Evolutionary conservation across 2,113 vertebrate genomes (phyloP).

Genomic region (Entosphenus tridentatus): DNA sequence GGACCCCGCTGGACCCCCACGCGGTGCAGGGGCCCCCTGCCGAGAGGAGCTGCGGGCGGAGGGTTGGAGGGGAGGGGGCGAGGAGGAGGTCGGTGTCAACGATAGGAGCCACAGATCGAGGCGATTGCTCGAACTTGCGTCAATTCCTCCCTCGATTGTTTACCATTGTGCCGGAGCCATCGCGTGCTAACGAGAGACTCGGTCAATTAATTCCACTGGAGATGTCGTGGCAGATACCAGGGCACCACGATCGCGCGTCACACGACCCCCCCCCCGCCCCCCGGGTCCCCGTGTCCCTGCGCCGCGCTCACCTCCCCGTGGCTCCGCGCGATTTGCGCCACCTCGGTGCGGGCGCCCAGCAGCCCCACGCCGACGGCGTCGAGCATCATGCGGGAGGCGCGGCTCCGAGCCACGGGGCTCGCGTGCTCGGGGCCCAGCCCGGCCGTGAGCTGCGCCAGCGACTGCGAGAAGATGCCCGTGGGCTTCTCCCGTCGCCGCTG

Average conservation of each 20-base stretch:
- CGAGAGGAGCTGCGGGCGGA: constrained; percentile 8
- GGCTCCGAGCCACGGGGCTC: constrained; percentile 36
- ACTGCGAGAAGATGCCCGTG: too few relatives aligned
- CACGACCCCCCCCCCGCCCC: too few relatives aligned
- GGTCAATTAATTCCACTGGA: neutral
- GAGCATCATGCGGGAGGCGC: constrained; percentile 65
- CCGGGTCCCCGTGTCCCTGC: too few relatives aligned
- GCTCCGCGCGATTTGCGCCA: constrained; percentile 39
- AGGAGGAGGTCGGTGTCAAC: neutral
- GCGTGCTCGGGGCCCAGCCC: constrained; percentile 38
- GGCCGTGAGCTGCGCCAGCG: constrained; percentile 22
- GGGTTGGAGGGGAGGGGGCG: neutral
- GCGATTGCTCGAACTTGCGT: neutral
- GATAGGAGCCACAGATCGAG: neutral
- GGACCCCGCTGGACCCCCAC: constrained; percentile 36
- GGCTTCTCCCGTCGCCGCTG: too few relatives aligned
- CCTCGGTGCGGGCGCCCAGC: constrained; percentile 40
- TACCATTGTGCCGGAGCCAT: neutral
- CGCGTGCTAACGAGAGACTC: neutral
- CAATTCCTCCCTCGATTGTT: neutral
- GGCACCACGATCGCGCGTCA: neutral
- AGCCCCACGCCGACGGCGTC: constrained; percentile 63
- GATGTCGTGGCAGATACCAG: constrained; percentile 5
- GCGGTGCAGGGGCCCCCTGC: constrained; percentile 34
- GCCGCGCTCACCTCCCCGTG: constrained; percentile 43